A percentile compares a stretch with the other conserved stretches of the same genome.
These are phyloP conservation scores for Brachyhypopomus occidentalis DNA, from an alignment of 2,113 vertebrate species.

Conservation along the genomic window DNA sequence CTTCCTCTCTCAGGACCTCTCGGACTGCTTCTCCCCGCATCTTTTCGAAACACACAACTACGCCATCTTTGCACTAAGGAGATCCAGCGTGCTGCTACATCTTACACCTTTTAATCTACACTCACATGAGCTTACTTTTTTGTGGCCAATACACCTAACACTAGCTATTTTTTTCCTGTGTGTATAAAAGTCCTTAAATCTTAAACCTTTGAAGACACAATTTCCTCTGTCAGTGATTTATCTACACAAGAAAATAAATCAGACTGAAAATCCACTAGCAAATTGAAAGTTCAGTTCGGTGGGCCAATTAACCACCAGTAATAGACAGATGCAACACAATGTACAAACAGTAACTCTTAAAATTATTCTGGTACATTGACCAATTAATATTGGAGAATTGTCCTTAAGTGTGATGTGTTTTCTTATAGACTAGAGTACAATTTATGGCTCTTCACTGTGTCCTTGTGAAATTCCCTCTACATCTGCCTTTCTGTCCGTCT, in stretches of 20 bases:
- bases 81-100: too few species aligned
- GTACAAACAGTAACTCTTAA: background rate
- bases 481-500: background rate
- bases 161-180: too few species aligned
- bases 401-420: background rate
- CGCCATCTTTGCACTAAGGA: too few species aligned
- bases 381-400: slow-evolving; percentile 20
- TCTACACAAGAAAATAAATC: background rate
- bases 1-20: background rate
- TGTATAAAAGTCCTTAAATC: too few species aligned
- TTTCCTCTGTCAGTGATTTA: background rate
- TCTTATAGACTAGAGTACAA: background rate
- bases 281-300: slow-evolving; percentile 21
- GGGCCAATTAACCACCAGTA: slow-evolving; percentile 2
- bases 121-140: too few species aligned
- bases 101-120: too few species aligned
- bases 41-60: too few species aligned
- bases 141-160: too few species aligned
- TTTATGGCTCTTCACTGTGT: background rate
- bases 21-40: background rate
- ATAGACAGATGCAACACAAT: slow-evolving; percentile 10
- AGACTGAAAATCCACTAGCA: background rate
- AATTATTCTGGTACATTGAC: slow-evolving; percentile 16
- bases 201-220: background rate
- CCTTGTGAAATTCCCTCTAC: background rate